Evolutionary conservation across 1,140 invertebrate genomes (phyloP), one percentile per base, ranked within the genome.

Genomic region (Neocloeon triangulifer): DNA sequence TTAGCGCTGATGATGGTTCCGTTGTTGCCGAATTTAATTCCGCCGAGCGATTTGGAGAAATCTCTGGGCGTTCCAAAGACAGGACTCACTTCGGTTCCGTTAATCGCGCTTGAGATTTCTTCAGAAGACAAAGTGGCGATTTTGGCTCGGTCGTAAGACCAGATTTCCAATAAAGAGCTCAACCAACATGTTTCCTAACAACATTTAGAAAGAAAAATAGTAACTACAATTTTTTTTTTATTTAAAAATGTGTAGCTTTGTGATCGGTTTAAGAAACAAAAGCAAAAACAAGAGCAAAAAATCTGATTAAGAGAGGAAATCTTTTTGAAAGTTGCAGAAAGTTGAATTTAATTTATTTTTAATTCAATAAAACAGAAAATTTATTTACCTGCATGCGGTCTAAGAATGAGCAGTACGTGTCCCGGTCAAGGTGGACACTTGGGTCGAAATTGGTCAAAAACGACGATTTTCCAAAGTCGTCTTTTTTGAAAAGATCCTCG

Each of bases 131-230:
- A 44, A 25, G 52, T 53, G 9, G 45, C 44, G 23, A 77, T 65
- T 26, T 53, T 33, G 12, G 50, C 48, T 19, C 49, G 45, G 45
- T 72, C 53, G 43, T 60, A 73, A 17, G 64, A 54, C 72, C 72
- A 80, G 36, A 80, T 51, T 44, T 78, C 72, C 29, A 74, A 48
- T 37, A 78, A 56, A 51, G 66, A 75, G 37, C 58, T 50, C 35
- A 67, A 44, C 23, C 67, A 55, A 43, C 75, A 80, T 21, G 53
- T 57, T 30, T n/a, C n/a, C n/a, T n/a, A n/a, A n/a, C n/a, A n/a
- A n/a, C n/a, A n/a, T n/a, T n/a, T n/a, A n/a, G n/a, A n/a, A n/a
- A n/a, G n/a, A n/a, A n/a, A n/a, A n/a, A n/a, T n/a, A n/a, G n/a
- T n/a, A n/a, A n/a, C n/a, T n/a, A n/a, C n/a, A n/a, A n/a, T n/a